A percentile compares a stretch with the other conserved stretches of the same genome.
These are phyloP conservation scores for Gallinago nigripennis DNA, from an alignment of 2,797 vertebrate genomes.

Conservation along the genomic window DNA sequence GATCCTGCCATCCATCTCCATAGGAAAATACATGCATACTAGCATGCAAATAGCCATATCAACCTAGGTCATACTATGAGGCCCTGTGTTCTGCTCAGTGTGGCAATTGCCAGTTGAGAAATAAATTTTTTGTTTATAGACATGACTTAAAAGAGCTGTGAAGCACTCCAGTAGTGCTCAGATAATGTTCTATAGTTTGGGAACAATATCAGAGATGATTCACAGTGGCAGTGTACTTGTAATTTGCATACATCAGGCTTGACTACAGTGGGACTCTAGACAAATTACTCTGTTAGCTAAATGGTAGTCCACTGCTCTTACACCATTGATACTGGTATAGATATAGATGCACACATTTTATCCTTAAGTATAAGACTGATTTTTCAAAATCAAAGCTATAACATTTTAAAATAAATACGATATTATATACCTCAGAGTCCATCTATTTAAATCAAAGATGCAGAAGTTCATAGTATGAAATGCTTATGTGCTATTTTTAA, in stretches of 20 bases:
- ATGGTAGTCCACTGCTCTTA: not conserved
- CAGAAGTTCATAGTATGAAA: not conserved
- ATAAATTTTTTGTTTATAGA: not conserved
- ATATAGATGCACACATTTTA: not conserved
- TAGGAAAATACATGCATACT: not conserved
- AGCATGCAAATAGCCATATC: not conserved
- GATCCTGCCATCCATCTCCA: not conserved
- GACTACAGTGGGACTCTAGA: rapidly evolving
- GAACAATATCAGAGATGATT: not conserved
- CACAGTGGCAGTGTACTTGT: not conserved
- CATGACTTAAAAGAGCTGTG: not conserved
- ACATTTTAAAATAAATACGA: not conserved
- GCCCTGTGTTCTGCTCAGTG: not conserved
- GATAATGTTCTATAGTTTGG: not conserved
- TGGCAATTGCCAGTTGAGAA: not conserved
- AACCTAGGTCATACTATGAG: not conserved
- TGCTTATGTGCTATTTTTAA: not conserved
- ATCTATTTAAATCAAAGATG: not conserved
- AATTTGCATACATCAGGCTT: not conserved
- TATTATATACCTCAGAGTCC: not conserved
- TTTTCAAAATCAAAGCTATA: not conserved
- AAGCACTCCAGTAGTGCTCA: not conserved
- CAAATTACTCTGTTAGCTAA: not conserved
- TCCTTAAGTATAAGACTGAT: not conserved
- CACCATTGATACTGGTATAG: not conserved